phyloP scores from a whole-genome alignment of 2,888 invertebrate genomes.

The Brachyptera putata region DNA sequence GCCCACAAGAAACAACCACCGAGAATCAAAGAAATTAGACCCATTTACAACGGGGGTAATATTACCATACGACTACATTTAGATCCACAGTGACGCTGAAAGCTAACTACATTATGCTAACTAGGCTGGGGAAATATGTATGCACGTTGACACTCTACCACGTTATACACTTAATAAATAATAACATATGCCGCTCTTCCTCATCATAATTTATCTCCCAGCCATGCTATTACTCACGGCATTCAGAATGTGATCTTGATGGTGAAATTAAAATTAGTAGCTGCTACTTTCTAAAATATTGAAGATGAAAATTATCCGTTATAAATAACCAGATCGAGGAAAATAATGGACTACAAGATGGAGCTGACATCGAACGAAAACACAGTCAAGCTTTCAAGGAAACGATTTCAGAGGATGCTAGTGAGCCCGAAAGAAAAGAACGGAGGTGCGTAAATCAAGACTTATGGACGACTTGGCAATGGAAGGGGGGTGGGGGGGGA shows the following conservation, averaged over 20 bases:
- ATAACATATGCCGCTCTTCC: neutral
- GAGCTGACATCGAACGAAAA: neutral
- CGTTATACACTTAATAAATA: neutral
- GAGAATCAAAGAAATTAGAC: conserved; percentile 19
- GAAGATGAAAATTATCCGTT: neutral
- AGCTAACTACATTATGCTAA: conserved; percentile 1
- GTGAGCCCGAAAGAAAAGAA: conserved; percentile 13
- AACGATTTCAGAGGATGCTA: neutral
- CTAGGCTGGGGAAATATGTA: neutral
- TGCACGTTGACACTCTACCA: neutral
- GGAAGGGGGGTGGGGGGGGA: conserved; percentile 1
- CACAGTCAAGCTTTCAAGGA: neutral
- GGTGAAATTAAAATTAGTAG: conserved; percentile 3
- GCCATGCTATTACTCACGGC: too few species aligned
- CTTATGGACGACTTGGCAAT: conserved; percentile 2
- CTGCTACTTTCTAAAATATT: neutral
- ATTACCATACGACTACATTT: conserved; percentile 2
- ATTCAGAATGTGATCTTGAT: neutral
- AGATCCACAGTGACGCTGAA: neutral
- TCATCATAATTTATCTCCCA: neutral
- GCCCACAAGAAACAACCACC: conserved; percentile 23
- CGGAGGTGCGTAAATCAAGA: conserved; percentile 31
- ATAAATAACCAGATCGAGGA: conserved; percentile 10
- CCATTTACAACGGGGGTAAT: conserved; percentile 10
- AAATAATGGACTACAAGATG: conserved; percentile 5